Evolutionary conservation across 2,113 vertebrate genomes (phyloP).

Genomic region (Petrocephalus zakoni): DNA sequence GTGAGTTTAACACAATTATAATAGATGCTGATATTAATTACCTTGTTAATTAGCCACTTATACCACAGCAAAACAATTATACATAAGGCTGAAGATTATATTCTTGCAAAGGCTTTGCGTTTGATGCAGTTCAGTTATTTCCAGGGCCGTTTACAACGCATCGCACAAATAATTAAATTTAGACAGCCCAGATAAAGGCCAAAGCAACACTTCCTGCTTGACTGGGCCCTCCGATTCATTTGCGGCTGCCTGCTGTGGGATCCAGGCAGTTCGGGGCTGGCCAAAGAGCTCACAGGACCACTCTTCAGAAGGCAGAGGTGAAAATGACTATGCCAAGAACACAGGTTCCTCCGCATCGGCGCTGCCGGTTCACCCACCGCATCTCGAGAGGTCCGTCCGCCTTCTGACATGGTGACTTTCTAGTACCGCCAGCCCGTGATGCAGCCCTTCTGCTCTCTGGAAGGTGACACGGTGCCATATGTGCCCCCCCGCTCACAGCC

Average conservation of each 20-base stretch:
- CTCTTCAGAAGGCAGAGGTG: background rate
- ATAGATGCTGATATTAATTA: background rate
- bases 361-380: background rate
- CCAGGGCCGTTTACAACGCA: background rate
- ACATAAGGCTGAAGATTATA: background rate
- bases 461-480: conserved; percentile 4
- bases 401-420: background rate
- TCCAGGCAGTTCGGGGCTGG: background rate
- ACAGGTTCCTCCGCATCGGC: background rate
- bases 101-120: background rate
- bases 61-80: background rate
- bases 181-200: background rate
- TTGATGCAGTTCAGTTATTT: background rate
- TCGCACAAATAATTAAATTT: background rate
- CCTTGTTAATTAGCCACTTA: background rate
- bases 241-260: background rate
- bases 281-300: too few species aligned
- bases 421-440: background rate
- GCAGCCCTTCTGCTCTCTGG: background rate
- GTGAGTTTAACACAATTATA: background rate
- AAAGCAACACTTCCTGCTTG: background rate
- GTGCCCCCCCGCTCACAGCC: background rate
- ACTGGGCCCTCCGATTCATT: background rate
- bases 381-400: background rate
- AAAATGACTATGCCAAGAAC: background rate